Percentiles rank a stretch among this genome's conserved stretches.
Evolutionary conservation across 2,113 vertebrate genomes (phyloP).

Genomic region (Raphicerus campestris): DNA sequence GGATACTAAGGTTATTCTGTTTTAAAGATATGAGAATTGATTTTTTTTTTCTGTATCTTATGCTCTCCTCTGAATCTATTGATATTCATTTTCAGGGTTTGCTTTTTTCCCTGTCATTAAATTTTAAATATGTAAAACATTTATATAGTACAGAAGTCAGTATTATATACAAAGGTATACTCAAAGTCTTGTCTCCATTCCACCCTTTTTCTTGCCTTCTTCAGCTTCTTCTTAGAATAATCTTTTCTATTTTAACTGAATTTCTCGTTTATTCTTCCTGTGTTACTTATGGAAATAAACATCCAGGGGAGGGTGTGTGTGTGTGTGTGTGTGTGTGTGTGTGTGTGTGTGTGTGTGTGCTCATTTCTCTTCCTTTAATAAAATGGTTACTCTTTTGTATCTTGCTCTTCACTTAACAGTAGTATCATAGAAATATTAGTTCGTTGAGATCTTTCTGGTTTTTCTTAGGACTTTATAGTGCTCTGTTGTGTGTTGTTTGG

Average conservation of each 20-base stretch:
- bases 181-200: not conserved
- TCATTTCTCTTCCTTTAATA: not conserved
- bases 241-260: not conserved
- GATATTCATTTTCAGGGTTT: not conserved
- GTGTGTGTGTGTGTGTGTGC: not conserved
- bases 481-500: rapidly evolving
- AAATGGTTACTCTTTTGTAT: not conserved
- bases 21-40: not conserved
- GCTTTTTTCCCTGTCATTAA: not conserved
- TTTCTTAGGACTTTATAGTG: not conserved
- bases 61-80: not conserved
- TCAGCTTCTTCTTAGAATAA: not conserved
- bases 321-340: not conserved
- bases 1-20: not conserved
- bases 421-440: not conserved
- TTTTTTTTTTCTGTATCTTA: not conserved
- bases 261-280: not conserved
- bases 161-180: not conserved
- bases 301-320: not conserved
- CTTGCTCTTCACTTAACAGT: not conserved
- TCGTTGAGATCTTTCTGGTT: not conserved
- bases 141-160: not conserved
- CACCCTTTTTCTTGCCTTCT: not conserved
- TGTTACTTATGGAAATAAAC: not conserved
- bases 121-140: not conserved